These are phyloP conservation scores for Anabas testudineus DNA, from an alignment of 2,797 vertebrate genomes.

Conservation along the genomic window DNA sequence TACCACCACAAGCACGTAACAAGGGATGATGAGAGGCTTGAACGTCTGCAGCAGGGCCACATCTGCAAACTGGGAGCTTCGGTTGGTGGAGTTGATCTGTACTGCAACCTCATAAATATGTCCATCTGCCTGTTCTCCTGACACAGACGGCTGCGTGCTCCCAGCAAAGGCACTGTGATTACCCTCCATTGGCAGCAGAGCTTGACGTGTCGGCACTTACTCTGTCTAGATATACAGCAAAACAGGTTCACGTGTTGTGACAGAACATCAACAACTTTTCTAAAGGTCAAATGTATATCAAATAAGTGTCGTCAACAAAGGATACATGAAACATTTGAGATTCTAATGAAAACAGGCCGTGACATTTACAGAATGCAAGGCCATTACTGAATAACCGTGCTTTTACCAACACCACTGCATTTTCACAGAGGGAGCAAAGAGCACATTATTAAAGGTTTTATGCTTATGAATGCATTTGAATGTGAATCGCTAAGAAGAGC, in stretches of 20 bases:
- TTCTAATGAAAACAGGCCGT: slow-evolving; percentile 6
- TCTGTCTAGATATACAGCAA: slow-evolving; percentile 10
- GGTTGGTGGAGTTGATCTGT: slow-evolving; percentile 73
- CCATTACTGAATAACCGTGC: slow-evolving; percentile 9
- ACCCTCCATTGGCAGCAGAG: slow-evolving; percentile 68
- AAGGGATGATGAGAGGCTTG: slow-evolving; percentile 82
- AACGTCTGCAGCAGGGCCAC: slow-evolving; percentile 81
- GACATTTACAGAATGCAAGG: slow-evolving; percentile 36
- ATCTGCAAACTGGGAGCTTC: slow-evolving; percentile 79
- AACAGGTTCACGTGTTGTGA: background rate
- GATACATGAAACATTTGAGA: background rate
- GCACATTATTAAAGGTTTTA: background rate
- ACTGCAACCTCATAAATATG: slow-evolving; percentile 70
- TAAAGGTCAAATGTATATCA: slow-evolving; percentile 24
- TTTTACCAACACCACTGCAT: slow-evolving; percentile 31
- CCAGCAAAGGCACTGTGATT: slow-evolving; percentile 58
- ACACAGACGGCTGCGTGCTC: slow-evolving; percentile 25
- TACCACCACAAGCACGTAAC: slow-evolving; percentile 84
- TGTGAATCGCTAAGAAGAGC: slow-evolving; percentile 6
- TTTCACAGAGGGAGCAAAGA: background rate
- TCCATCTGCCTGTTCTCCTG: slow-evolving; percentile 36
- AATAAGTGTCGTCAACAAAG: background rate
- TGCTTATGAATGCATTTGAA: slow-evolving; percentile 27
- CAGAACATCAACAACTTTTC: background rate
- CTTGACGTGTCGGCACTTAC: slow-evolving; percentile 7